Conservation (phyloP, 1,140 invertebrate genomes). For the Oppia nitens region DNA sequence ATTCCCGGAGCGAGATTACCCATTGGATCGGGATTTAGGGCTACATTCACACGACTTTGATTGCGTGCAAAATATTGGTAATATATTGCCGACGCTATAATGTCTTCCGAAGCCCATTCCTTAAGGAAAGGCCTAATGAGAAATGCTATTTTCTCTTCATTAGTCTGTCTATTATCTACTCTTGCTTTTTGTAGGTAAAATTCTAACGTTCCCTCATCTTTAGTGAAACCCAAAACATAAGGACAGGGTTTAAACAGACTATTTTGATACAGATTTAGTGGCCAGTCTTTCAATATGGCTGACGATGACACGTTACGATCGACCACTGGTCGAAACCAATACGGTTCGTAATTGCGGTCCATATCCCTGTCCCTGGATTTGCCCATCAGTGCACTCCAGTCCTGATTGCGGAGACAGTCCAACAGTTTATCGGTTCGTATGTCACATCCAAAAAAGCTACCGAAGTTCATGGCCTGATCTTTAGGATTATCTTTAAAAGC, state of each 20-base stretch:
- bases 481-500: conserved; percentile 19
- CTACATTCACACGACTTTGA: neutral
- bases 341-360: neutral
- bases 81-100: conserved; percentile 11
- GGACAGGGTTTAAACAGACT: conserved; percentile 24
- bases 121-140: conserved; percentile 16
- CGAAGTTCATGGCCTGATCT: conserved; percentile 16
- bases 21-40: neutral
- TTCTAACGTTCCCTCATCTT: conserved; percentile 17
- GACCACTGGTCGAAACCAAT: conserved; percentile 25
- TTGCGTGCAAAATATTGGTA: conserved; percentile 16
- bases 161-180: neutral
- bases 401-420: conserved; percentile 15
- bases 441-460: conserved; percentile 13
- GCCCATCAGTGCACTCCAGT: conserved; percentile 8
- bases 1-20: neutral
- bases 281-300: conserved; percentile 24
- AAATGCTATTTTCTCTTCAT: conserved; percentile 11
- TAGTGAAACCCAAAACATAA: conserved; percentile 27
- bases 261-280: conserved; percentile 22
- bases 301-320: conserved; percentile 23
- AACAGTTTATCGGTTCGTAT: conserved; percentile 9
- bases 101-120: conserved; percentile 12
- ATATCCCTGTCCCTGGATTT: conserved; percentile 1
- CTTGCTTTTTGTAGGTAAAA: conserved; percentile 8